phyloP scores from a whole-genome alignment of 2,797 vertebrate species.

The Rhincodon typus region DNA sequence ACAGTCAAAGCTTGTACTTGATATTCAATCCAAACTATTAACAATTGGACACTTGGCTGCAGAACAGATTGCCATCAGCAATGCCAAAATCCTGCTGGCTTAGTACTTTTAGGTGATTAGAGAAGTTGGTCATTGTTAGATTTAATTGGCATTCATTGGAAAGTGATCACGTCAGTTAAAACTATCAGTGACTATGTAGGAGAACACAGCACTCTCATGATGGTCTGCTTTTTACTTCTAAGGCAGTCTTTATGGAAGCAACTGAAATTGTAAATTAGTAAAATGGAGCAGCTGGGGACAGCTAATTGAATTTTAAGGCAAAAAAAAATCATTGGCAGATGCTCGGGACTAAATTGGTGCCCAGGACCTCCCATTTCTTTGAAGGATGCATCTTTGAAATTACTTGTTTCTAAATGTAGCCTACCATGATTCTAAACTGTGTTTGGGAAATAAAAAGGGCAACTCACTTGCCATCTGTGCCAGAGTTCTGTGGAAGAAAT shows the following conservation, averaged over 20 bases:
- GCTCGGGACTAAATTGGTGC: not conserved
- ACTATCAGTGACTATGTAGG: not conserved
- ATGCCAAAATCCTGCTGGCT: not conserved
- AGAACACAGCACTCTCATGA: not conserved
- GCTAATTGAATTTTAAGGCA: not conserved
- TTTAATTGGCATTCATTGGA: not conserved
- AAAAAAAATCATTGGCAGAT: not conserved
- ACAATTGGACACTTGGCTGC: not conserved
- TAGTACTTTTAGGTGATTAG: too few species aligned
- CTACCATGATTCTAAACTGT: not conserved
- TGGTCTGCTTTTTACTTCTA: not conserved
- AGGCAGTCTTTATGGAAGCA: not conserved
- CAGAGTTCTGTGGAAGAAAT: not conserved
- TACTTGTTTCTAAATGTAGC: not conserved
- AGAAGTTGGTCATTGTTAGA: not conserved
- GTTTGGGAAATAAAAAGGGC: not conserved
- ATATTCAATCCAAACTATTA: not conserved
- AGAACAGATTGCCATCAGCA: not conserved
- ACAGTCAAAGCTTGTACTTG: constrained; percentile 17
- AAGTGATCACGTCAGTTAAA: constrained; percentile 1
- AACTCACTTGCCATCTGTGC: not conserved
- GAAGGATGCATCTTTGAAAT: not conserved
- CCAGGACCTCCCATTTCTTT: not conserved
- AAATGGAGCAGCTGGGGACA: not conserved
- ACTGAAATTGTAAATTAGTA: not conserved